Percentiles rank a stretch among this genome's conserved stretches.
phyloP scores from a whole-genome alignment of 2,113 vertebrate genomes.

The Brachyhypopomus gauderio region DNA sequence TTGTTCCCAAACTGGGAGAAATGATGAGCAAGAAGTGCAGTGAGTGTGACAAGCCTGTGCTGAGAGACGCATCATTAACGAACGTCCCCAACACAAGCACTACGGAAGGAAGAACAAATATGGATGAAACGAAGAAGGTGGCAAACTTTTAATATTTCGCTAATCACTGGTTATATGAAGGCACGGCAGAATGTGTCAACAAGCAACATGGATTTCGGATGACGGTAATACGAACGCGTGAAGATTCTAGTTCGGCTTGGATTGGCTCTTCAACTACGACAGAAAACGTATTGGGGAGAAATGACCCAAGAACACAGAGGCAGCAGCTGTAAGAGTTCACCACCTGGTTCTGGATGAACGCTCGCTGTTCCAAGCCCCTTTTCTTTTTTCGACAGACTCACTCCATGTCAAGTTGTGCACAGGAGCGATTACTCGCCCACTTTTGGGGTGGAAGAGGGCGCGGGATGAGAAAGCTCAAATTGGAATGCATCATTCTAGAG shows the following conservation, averaged over 20 bases:
- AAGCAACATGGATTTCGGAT: conserved; percentile 20
- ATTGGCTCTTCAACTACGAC: conserved; percentile 12
- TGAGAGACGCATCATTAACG: conserved; percentile 9
- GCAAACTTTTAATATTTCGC: too few relatives aligned
- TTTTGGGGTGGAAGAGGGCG: conserved; percentile 57
- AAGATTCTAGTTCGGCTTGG: conserved; percentile 1
- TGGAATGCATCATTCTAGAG: conserved; percentile 70
- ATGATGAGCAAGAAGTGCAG: neutral
- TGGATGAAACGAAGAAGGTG: too few relatives aligned
- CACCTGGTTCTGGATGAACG: conserved; percentile 74
- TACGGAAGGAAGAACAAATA: conserved; percentile 72
- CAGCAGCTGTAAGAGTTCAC: conserved; percentile 70
- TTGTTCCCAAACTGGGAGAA: conserved; percentile 89
- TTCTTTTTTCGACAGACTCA: conserved; percentile 73
- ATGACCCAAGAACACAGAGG: conserved; percentile 71
- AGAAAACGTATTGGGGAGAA: conserved; percentile 63
- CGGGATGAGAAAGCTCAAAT: conserved; percentile 73
- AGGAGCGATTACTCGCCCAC: conserved; percentile 76
- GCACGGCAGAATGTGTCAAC: neutral
- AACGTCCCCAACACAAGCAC: conserved; percentile 56
- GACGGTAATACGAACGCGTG: conserved; percentile 4
- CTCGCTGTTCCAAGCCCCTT: conserved; percentile 51
- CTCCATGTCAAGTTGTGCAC: conserved; percentile 77
- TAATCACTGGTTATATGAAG: too few relatives aligned
- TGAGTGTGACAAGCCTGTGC: neutral